These are phyloP conservation scores for Anastatus disparis DNA, from an alignment of 1,140 invertebrate genomes.

Conservation along the genomic window DNA sequence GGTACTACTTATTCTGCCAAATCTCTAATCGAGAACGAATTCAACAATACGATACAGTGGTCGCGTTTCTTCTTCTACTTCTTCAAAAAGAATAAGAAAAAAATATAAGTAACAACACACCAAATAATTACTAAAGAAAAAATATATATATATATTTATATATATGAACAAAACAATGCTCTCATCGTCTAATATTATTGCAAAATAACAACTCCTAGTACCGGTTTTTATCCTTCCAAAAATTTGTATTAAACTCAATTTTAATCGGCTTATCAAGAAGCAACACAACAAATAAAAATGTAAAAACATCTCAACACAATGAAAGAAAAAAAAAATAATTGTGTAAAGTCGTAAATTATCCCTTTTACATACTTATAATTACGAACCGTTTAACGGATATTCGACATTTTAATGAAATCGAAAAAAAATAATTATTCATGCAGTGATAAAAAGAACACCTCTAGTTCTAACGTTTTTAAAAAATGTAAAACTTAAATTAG, in stretches of 20 bases:
- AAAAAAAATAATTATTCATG: not conserved
- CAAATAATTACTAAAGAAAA: too few relatives aligned
- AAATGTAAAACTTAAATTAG: slow-evolving; percentile 5
- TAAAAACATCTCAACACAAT: slow-evolving; percentile 6
- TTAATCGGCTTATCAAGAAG: slow-evolving; percentile 8
- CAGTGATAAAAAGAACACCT: not conserved
- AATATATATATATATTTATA: too few relatives aligned
- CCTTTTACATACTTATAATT: not conserved
- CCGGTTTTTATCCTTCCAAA: too few relatives aligned
- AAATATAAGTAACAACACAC: slow-evolving; percentile 14
- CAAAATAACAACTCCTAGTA: too few relatives aligned
- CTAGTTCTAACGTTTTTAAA: not conserved
- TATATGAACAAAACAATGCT: slow-evolving; percentile 1
- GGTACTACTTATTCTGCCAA: slow-evolving; percentile 50
- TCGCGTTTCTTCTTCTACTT: slow-evolving; percentile 32
- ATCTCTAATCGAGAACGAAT: slow-evolving; percentile 24
- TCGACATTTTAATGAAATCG: not conserved
- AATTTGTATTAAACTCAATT: too few relatives aligned
- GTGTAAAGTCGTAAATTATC: too few relatives aligned
- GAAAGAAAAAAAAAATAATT: too few relatives aligned
- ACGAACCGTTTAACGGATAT: not conserved
- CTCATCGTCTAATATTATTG: slow-evolving; percentile 6
- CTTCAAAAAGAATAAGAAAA: slow-evolving; percentile 7
- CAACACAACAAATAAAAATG: slow-evolving; percentile 18
- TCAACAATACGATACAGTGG: slow-evolving; percentile 31